These are phyloP conservation scores for Pogonocichla stellata DNA, from an alignment of 2,113 vertebrate genomes.

Conservation along the genomic window DNA sequence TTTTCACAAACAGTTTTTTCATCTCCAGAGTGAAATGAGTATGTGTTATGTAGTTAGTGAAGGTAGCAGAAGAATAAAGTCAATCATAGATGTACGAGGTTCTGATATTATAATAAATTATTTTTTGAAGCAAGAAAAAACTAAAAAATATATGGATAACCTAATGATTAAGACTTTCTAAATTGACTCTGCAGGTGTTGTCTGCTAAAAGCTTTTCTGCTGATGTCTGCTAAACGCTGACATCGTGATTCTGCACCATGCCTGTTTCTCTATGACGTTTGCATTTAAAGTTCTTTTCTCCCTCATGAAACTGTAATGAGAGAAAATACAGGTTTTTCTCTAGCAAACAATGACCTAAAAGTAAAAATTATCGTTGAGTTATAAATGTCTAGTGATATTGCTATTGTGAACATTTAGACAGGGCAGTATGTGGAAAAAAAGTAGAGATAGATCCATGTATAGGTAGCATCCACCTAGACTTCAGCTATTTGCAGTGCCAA, in stretches of 20 bases:
- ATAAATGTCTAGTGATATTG: background rate
- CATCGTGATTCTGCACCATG: rapidly evolving
- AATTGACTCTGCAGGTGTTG: background rate
- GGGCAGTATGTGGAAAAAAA: background rate
- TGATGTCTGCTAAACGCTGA: background rate
- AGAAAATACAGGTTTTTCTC: background rate
- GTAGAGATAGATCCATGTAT: background rate
- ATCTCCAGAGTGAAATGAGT: background rate
- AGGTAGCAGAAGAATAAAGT: background rate
- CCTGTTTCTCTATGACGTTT: background rate
- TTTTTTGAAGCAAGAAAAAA: background rate
- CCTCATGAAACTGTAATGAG: background rate
- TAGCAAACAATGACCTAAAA: background rate
- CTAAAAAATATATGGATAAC: background rate
- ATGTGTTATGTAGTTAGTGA: background rate
- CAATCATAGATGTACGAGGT: background rate
- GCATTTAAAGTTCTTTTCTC: background rate
- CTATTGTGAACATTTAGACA: background rate
- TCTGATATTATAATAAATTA: background rate
- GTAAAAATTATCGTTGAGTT: background rate
- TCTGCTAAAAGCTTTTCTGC: background rate
- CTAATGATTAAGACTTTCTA: background rate
- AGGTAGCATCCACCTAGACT: background rate
- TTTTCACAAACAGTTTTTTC: background rate
- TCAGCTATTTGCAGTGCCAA: background rate